Conservation (phyloP, 2,113 vertebrate species). For the Cyrtonyx montezumae region DNA sequence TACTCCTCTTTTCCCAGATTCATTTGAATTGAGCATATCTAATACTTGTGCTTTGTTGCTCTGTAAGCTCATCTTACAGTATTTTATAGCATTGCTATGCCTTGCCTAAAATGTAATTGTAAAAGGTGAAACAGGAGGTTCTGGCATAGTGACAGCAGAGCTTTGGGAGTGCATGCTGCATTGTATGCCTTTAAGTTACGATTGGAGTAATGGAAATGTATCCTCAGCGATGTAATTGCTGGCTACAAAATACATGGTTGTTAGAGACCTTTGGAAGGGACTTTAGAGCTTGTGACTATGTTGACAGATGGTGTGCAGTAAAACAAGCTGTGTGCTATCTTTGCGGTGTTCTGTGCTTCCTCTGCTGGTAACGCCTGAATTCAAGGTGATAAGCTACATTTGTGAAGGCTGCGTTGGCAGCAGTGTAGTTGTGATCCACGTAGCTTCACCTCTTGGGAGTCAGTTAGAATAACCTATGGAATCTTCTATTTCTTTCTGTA, state of each 20-base stretch:
- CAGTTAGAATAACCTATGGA: neutral
- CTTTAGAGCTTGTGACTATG: neutral
- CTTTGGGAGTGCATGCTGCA: neutral
- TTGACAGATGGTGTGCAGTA: neutral
- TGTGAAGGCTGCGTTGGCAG: neutral
- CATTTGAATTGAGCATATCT: neutral
- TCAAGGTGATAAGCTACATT: accelerated
- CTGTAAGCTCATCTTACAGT: neutral
- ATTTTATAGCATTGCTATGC: neutral
- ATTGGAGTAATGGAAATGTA: neutral
- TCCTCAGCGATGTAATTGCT: neutral
- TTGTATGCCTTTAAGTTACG: neutral
- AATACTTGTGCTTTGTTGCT: neutral
- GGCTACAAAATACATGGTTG: neutral
- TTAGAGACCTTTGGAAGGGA: neutral
- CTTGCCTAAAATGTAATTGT: neutral
- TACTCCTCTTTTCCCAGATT: neutral
- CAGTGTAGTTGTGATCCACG: neutral
- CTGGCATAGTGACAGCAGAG: neutral
- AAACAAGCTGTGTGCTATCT: neutral
- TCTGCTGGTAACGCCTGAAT: neutral
- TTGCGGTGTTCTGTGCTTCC: neutral
- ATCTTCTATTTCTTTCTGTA: neutral
- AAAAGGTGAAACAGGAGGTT: neutral
- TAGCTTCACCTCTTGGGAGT: neutral